A percentile compares a stretch with the other conserved stretches of the same genome.
Conservation (phyloP, 2,888 invertebrate genomes). For the Sialis fuliginosa region DNA sequence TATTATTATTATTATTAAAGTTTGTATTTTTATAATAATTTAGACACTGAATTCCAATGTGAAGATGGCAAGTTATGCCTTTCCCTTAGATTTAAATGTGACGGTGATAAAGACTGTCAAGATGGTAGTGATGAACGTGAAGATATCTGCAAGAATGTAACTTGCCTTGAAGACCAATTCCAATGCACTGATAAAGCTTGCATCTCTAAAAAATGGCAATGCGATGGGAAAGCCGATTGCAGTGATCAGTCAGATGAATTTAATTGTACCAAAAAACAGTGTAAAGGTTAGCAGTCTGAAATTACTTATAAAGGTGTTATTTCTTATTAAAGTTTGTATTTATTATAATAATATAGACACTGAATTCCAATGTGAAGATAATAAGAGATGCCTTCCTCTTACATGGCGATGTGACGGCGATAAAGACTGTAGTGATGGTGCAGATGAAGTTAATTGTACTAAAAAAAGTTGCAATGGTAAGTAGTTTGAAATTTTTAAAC, state of each 20-base stretch:
- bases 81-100: no score
- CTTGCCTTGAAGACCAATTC: constrained; percentile 45
- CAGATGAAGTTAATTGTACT: constrained; percentile 27
- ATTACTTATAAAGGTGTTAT: not conserved
- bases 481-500: no score
- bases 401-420: constrained; percentile 82
- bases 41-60: no score
- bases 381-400: constrained; percentile 49
- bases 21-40: no score
- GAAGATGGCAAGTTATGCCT: no score
- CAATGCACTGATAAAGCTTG: constrained; percentile 44
- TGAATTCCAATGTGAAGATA: constrained; percentile 59
- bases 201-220: constrained; percentile 64
- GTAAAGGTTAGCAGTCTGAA: constrained; percentile 17
- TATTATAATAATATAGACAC: constrained; percentile 16
- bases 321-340: no score
- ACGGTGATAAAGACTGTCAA: no score
- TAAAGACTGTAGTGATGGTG: constrained; percentile 66
- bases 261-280: constrained; percentile 18
- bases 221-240: constrained; percentile 72
- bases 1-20: no score
- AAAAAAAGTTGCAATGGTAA: no score
- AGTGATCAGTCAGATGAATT: constrained; percentile 55
- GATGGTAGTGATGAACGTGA: no score
- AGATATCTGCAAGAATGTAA: no score